A percentile compares a stretch with the other conserved stretches of the same genome.
Evolutionary conservation across 1,140 invertebrate species (phyloP).

Genomic region (Drosophila ogumai): DNA sequence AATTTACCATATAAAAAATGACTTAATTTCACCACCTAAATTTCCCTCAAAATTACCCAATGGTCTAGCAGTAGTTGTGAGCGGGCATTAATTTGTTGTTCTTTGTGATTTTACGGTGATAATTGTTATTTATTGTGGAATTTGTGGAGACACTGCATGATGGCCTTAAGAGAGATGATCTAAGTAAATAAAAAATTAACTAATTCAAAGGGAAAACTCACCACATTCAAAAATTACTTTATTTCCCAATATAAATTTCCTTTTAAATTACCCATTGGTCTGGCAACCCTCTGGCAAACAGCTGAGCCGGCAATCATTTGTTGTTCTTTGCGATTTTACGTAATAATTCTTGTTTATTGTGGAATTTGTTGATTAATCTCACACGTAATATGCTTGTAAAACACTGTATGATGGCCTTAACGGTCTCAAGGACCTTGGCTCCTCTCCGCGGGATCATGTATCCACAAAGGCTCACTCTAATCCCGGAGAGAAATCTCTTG

Average conservation of each 20-base stretch:
- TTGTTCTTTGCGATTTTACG: slow-evolving; percentile 48
- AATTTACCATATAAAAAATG: background rate
- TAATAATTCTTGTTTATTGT: slow-evolving; percentile 51
- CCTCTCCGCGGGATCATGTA: background rate
- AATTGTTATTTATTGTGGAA: slow-evolving; percentile 32
- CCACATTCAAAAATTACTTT: background rate
- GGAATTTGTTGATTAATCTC: background rate
- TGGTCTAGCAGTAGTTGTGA: slow-evolving; percentile 58
- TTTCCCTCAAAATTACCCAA: background rate
- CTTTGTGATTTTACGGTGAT: slow-evolving; percentile 52
- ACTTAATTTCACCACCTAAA: background rate
- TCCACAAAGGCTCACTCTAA: background rate
- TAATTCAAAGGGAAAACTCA: background rate
- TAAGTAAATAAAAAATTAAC: slow-evolving; percentile 12
- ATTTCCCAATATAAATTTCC: background rate
- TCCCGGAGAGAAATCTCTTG: background rate
- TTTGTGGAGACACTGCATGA: background rate
- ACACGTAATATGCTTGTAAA: slow-evolving; percentile 38
- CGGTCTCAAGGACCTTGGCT: background rate
- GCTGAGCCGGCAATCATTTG: slow-evolving; percentile 39
- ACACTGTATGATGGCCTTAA: slow-evolving; percentile 19
- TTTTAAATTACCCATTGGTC: background rate
- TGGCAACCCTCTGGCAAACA: slow-evolving; percentile 48
- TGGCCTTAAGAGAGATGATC: slow-evolving; percentile 84
- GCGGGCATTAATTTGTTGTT: slow-evolving; percentile 36